A percentile compares a stretch with the other conserved stretches of the same genome.
phyloP scores from a whole-genome alignment of 2,797 vertebrate genomes.

The Limosa lapponica region DNA sequence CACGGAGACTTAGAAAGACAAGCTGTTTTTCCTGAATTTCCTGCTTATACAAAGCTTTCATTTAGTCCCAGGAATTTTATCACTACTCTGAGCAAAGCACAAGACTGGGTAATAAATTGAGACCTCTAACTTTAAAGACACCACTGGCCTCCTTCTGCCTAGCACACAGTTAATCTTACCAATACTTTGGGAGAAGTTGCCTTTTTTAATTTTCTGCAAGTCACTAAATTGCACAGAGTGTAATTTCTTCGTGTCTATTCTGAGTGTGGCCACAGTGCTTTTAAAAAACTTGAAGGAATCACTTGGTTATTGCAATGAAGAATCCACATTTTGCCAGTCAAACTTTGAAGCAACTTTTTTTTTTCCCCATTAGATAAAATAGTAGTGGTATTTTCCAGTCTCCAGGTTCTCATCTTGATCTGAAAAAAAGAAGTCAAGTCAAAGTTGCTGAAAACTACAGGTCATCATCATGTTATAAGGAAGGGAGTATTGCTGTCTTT shows the following conservation, averaged over 20 bases:
- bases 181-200: neutral
- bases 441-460: neutral
- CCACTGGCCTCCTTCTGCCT: neutral
- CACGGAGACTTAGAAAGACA: slow-evolving; percentile 20
- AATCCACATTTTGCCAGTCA: neutral
- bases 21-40: slow-evolving; percentile 42
- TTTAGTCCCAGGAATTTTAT: slow-evolving; percentile 39
- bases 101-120: neutral
- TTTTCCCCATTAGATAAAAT: neutral
- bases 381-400: neutral
- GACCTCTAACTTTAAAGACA: slow-evolving; percentile 2
- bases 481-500: neutral
- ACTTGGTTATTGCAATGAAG: neutral
- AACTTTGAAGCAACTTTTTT: neutral
- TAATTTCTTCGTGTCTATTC: neutral
- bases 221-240: neutral
- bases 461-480: neutral
- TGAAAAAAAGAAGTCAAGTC: neutral
- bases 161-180: neutral
- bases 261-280: neutral
- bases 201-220: neutral
- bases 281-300: neutral
- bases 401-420: neutral
- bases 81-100: neutral
- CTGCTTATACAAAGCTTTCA: slow-evolving; percentile 45